A percentile compares a stretch with the other conserved stretches of the same genome.
Conservation (phyloP, 2,888 invertebrate genomes). For the Drosophila diplacantha region DNA sequence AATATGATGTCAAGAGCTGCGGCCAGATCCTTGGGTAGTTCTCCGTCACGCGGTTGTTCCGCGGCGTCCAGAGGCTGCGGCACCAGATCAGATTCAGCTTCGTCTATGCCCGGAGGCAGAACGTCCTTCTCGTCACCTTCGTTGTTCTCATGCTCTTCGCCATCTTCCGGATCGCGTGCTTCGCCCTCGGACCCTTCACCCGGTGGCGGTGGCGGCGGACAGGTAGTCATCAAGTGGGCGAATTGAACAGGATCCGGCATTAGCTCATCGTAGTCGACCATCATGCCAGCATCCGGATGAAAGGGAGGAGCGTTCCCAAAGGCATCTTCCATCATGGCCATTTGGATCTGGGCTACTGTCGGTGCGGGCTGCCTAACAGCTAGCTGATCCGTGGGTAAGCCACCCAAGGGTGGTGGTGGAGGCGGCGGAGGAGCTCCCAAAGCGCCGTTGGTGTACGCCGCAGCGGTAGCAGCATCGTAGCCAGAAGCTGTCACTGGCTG, state of each 20-base stretch:
- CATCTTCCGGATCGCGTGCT: constrained; percentile 7
- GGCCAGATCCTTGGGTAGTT: constrained; percentile 81
- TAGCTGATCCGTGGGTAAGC: constrained; percentile 10
- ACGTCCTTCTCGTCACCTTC: constrained; percentile 73
- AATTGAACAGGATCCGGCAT: constrained; percentile 78
- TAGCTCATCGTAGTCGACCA: constrained; percentile 77
- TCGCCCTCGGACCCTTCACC: constrained; percentile 32
- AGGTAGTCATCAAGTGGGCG: constrained; percentile 76
- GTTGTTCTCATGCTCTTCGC: constrained; percentile 21
- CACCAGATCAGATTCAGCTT: constrained; percentile 76
- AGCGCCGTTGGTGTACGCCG: constrained; percentile 43
- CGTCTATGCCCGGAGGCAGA: constrained; percentile 77
- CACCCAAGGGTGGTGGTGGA: constrained; percentile 21
- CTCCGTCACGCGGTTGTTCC: constrained; percentile 78
- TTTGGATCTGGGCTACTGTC: constrained; percentile 74
- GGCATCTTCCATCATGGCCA: constrained; percentile 76
- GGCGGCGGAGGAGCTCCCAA: constrained; percentile 54
- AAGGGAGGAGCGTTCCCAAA: constrained; percentile 76
- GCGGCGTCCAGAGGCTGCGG: constrained; percentile 78
- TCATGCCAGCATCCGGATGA: constrained; percentile 76
- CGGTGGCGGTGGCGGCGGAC: constrained; percentile 77
- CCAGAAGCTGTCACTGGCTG: constrained; percentile 63
- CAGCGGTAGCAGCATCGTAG: constrained; percentile 13
- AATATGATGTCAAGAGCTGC: constrained; percentile 82
- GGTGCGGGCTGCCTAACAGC: constrained; percentile 52